Base-by-base conservation (phyloP, 1,140 invertebrate genomes). In the Argopecten irradians region DNA sequence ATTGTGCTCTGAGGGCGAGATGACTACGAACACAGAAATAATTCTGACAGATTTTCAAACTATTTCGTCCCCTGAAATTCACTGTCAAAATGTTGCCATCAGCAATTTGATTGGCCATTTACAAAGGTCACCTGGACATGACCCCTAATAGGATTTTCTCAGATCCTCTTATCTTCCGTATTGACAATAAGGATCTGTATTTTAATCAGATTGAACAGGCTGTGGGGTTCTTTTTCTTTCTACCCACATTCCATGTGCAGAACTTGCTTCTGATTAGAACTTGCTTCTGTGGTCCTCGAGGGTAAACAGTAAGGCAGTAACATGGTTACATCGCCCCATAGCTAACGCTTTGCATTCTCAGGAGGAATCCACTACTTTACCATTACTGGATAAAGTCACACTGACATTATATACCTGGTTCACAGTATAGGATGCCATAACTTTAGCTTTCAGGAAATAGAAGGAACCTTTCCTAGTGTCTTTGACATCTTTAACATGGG, bases 321-420 rank as follows among this genome's bases (percentile, higher is more conserved):
- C 43, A 85, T 89, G 86, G 14, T 22, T 86, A 35, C 86, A 89
- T 34, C 86, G 33, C 11, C 88, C 89, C 89, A 89, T 89, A 13
- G 34, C 13, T 16, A 83, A 87, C 28, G 83, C 89, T 39, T 55
- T 34, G 82, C 89, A 89, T 1, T 19, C 85, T 39, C 85, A 89
- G 32, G 86, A 87, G 13, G 89, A 86, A 88, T 90, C 87, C 83
- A 43, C 83, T 0, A 90, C 87, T 71, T 88, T 88, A 34, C 86
- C 87, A 22, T 35, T 46, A 14, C 32, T 71, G 34, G 86, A 88
- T 7, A 90, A n/a, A 5, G 34, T 22, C 28, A 88, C 82, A n/a
- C 28, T 55, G 28, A 32, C 33, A 28, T 86, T n/a, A 87, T 87
- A 89, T 22, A 82, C n/a, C 16, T 16, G 28, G 55, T 71, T 71